Evolutionary conservation across 1,140 invertebrate species (phyloP), one percentile per base, ranked within the genome.

Genomic region (Trichonephila clavipes): DNA sequence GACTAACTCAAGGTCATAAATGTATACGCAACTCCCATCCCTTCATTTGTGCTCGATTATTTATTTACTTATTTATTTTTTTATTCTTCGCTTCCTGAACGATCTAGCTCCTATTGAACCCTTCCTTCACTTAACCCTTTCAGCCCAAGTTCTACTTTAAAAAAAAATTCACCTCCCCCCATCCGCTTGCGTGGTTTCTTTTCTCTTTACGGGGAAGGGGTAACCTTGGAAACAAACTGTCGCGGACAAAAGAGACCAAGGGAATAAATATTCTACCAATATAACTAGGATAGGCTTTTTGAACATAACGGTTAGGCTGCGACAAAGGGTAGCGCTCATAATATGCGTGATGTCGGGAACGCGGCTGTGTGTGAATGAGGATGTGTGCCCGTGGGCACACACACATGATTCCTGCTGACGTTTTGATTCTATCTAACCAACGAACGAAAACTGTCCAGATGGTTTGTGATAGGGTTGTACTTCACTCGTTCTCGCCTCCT

Each of bases 61-160:
- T 92, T 87, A 61, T 58, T 83, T 91, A 82, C 62, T 91, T 83
- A 28, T 44, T 87, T 92, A 59, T 87, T 87, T 87, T 82, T 62
- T 82, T 90, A 82, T 62, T 90, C 51, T 82, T 59, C 83, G 91
- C 91, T 92, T 92, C 91, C 91, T 92, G 91, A 92, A 92, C 91
- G 91, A 92, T 92, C 91, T 59, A 86, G 40, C 89, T 90, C 89
- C 91, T 81, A 72, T 86, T 92, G 85, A 82, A 93, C 92, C 92
- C 92, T 93, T 93, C 92, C 92, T 93, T 93, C 86, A 88, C 92
- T 93, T 93, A 93, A 93, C 92, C 92, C 92, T 93, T 93, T 93
- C 92, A 93, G 92, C 92, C 92, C 92, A 69, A 69, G 66, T 69
- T 69, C 66, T 69, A 69, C 66, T 69, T 69, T 69, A 24, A 86